phyloP scores from a whole-genome alignment of 2,888 invertebrate species.

The Molorchus minor region DNA sequence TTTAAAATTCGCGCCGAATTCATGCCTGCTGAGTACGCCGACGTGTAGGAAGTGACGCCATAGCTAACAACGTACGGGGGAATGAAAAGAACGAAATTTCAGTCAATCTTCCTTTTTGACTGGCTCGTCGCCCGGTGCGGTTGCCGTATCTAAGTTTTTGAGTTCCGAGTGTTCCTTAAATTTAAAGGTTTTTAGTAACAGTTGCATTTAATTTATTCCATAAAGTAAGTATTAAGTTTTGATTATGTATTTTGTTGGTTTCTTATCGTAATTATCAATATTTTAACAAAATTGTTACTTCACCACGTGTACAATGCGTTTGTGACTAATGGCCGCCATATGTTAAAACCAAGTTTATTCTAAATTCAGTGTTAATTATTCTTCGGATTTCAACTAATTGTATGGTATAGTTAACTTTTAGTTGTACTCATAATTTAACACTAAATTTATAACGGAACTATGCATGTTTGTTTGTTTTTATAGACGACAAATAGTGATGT shows the following conservation, averaged over 20 bases:
- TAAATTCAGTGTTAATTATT: conserved; percentile 1
- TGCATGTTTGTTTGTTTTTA: conserved; percentile 23
- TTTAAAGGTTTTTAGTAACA: conserved; percentile 52
- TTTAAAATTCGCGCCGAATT: conserved; percentile 5
- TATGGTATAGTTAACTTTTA: too few species aligned
- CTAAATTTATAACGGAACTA: too few species aligned
- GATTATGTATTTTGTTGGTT: conserved; percentile 29
- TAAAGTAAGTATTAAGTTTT: conserved; percentile 50
- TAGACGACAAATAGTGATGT: conserved; percentile 30
- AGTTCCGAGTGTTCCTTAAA: conserved; percentile 52
- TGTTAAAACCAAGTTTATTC: conserved; percentile 48
- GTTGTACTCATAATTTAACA: too few species aligned
- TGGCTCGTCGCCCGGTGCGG: conserved; percentile 60
- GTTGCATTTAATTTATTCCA: conserved; percentile 56
- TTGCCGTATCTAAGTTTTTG: conserved; percentile 56
- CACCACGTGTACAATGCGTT: conserved; percentile 59
- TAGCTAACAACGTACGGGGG: conserved; percentile 35
- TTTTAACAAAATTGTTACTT: conserved; percentile 32
- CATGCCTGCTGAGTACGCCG: too few species aligned
- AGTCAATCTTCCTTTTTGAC: conserved; percentile 60
- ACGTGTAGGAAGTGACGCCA: conserved; percentile 41
- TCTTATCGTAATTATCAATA: conserved; percentile 29
- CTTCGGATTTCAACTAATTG: conserved; percentile 1
- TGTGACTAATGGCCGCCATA: conserved; percentile 60
- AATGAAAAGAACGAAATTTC: conserved; percentile 49